These are phyloP conservation scores for Microhierax caerulescens DNA, from an alignment of 2,797 vertebrate species.

Conservation along the genomic window DNA sequence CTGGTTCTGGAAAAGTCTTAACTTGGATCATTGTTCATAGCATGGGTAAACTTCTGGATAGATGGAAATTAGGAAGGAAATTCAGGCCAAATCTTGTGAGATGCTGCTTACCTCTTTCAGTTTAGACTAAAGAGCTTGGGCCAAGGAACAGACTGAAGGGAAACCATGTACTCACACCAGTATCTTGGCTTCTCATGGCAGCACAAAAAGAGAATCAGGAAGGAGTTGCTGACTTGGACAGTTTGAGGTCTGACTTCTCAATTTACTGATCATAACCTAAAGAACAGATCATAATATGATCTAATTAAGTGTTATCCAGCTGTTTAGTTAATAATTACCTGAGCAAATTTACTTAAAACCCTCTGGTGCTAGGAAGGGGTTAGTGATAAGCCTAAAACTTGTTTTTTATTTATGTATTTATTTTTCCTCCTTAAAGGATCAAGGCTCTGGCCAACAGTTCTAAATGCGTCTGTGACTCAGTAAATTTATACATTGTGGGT, in stretches of 20 bases:
- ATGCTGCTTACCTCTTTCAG: not conserved
- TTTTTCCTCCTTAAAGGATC: not conserved
- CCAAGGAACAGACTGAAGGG: not conserved
- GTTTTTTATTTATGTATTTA: not conserved
- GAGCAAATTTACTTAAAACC: not conserved
- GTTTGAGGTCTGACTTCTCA: not conserved
- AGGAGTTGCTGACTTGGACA: not conserved
- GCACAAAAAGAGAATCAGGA: not conserved
- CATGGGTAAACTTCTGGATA: not conserved
- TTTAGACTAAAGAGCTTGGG: not conserved
- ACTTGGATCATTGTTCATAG: not conserved
- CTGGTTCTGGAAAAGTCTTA: not conserved
- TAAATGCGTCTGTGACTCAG: not conserved
- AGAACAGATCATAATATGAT: not conserved
- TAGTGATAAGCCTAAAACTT: not conserved
- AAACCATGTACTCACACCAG: not conserved
- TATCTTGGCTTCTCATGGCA: not conserved
- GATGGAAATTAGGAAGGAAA: not conserved
- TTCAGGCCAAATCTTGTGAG: not conserved
- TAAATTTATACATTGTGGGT: not conserved
- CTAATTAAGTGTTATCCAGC: not conserved
- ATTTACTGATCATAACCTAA: not conserved
- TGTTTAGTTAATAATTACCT: not conserved
- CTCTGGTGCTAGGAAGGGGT: not conserved
- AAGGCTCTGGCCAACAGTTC: not conserved